Conservation (phyloP, 1,140 invertebrate species). For the Diorhabda sublineata region DNA sequence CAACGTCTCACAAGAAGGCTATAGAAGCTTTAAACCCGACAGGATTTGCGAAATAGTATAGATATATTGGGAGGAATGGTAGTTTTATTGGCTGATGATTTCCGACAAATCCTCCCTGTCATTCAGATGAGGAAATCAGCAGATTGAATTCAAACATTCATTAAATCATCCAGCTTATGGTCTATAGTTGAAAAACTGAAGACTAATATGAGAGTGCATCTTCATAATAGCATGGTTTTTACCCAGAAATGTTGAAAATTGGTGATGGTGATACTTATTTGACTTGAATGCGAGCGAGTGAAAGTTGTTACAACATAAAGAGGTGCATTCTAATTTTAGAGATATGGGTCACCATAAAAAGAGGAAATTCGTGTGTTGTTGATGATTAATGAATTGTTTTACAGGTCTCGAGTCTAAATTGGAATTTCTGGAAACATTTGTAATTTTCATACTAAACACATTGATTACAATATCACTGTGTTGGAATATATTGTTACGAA, state of each 20-base stretch:
- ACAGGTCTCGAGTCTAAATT: too few relatives aligned
- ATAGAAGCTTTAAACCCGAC: constrained; percentile 45
- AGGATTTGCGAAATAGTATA: constrained; percentile 35
- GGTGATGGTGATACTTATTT: constrained; percentile 38
- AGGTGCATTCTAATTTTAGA: too few relatives aligned
- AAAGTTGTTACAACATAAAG: too few relatives aligned
- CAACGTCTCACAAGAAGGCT: constrained; percentile 47
- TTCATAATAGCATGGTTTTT: constrained; percentile 46
- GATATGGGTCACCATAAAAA: too few relatives aligned
- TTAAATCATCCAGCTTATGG: constrained; percentile 48
- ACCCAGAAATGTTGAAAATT: constrained; percentile 42
- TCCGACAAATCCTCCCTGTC: constrained; percentile 51
- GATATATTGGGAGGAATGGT: constrained; percentile 27
- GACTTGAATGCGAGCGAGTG: too few relatives aligned
- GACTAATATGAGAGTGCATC: constrained; percentile 45
- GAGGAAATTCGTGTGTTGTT: too few relatives aligned
- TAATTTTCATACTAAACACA: too few relatives aligned
- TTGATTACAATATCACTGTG: too few relatives aligned
- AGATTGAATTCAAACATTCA: constrained; percentile 47
- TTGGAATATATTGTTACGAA: too few relatives aligned
- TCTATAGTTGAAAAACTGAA: constrained; percentile 44
- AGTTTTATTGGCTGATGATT: constrained; percentile 50
- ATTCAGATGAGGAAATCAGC: constrained; percentile 45
- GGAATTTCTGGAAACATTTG: too few relatives aligned
- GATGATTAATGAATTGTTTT: too few relatives aligned